Evolutionary conservation across 1,140 invertebrate genomes (phyloP), one percentile per base, ranked within the genome.

Genomic region (Kradibia gibbosae): DNA sequence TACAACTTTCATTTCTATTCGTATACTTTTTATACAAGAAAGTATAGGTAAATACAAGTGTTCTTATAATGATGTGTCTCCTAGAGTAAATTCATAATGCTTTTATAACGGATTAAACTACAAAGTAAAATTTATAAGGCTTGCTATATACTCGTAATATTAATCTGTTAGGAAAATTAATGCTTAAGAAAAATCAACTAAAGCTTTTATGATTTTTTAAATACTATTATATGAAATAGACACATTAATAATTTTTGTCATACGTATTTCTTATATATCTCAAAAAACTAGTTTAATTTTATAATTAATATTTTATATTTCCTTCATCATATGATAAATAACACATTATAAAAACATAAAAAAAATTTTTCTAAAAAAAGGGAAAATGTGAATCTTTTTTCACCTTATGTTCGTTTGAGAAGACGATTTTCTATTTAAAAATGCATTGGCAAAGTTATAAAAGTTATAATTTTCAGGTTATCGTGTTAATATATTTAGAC

Each of bases 151-250:
- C 39, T 22, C n/a, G 39, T 39, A 67, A 39, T 67, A 67, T 67
- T 39, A 67, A 67, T 67, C 34, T 67, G 36, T 67, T 0, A 67
- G 34, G 22, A 22, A 39, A 67, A 67, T 39, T 67, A 39, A 67
- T 39, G 39, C 36, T 67, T 67, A 0, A n/a, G 17, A 67, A 67
- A 22, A 39, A 39, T 67, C 34, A 39, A 67, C 62, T 39, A 39
- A 67, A 67, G 62, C 17, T 67, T 67, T 67, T 67, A 67, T 67
- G 62, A 67, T 2, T 67, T 67, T 67, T 39, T 17, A 67, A 67
- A 17, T 67, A 67, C 34, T 67, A 67, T 67, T 67, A 67, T 39
- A 36, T 39, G 28, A 20, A 53, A 53, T 53, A 20, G 50, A 17
- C 50, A 20, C 50, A 20, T 53, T 53, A 17, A 22, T 39, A 67